Evolutionary conservation across 2,113 vertebrate genomes (phyloP).

Genomic region (Gobio gobio): DNA sequence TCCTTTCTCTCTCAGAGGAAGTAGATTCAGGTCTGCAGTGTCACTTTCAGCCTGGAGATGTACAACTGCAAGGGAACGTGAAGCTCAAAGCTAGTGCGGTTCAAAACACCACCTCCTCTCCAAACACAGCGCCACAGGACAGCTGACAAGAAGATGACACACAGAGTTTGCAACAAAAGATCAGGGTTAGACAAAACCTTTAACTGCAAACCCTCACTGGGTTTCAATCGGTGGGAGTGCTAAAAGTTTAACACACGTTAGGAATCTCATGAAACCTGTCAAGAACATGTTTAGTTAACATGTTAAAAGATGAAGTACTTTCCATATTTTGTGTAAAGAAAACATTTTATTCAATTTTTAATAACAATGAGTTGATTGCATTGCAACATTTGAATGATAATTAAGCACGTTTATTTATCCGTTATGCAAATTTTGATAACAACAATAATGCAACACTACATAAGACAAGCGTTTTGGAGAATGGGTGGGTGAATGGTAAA

Average conservation of each 20-base stretch:
- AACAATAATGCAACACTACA: neutral
- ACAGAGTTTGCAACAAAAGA: neutral
- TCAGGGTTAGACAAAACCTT: neutral
- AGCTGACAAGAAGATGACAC: constrained; percentile 28
- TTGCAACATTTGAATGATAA: neutral
- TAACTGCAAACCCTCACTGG: constrained; percentile 2
- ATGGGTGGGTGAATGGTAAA: neutral
- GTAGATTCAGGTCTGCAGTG: constrained; percentile 13
- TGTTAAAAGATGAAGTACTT: neutral
- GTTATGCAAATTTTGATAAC: neutral
- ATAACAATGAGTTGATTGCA: neutral
- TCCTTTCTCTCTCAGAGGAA: neutral
- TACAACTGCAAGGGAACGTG: constrained; percentile 15
- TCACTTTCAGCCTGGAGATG: neutral
- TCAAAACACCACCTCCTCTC: constrained; percentile 4
- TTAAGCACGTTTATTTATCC: neutral
- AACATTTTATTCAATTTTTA: neutral
- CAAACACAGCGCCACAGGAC: neutral
- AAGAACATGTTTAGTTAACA: neutral
- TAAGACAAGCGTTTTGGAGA: neutral
- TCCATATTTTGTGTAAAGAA: neutral
- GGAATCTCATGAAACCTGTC: neutral
- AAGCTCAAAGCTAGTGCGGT: neutral
- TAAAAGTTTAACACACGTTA: neutral
- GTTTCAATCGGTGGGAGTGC: neutral